Evolutionary conservation across 2,888 invertebrate species (phyloP).

Genomic region (Plemyria rubiginata): DNA sequence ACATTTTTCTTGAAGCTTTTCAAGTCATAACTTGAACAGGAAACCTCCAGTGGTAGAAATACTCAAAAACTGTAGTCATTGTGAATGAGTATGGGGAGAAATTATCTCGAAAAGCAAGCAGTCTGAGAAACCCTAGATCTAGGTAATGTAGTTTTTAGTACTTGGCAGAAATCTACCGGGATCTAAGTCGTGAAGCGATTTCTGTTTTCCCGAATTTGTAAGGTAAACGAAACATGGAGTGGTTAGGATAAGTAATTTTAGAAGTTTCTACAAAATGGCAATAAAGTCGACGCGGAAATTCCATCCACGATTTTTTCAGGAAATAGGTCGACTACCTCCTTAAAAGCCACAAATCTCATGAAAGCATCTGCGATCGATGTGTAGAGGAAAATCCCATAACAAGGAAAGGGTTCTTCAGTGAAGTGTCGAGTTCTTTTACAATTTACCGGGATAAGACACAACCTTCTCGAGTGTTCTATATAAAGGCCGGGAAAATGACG

Average conservation of each 20-base stretch:
- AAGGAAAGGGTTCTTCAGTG: slow-evolving; percentile 34
- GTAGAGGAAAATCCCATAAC: slow-evolving; percentile 30
- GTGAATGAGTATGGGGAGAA: no score
- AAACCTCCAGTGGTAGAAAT: no score
- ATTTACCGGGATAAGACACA: slow-evolving; percentile 30
- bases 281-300: slow-evolving; percentile 6
- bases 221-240: background rate
- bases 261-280: background rate
- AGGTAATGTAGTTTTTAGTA: no score
- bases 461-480: slow-evolving; percentile 27
- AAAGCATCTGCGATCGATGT: slow-evolving; percentile 34
- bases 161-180: no score
- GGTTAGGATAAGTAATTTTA: background rate
- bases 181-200: no score
- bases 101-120: no score
- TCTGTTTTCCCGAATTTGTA: no score
- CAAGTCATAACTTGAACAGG: no score
- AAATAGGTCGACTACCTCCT: slow-evolving; percentile 19
- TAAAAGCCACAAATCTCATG: slow-evolving; percentile 37
- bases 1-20: no score
- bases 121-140: no score
- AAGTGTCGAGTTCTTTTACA: slow-evolving; percentile 32
- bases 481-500: slow-evolving; percentile 24
- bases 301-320: slow-evolving; percentile 14
- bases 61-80: no score